Evolutionary conservation across 2,113 vertebrate genomes (phyloP).

Genomic region (Dryoscopus gambensis): DNA sequence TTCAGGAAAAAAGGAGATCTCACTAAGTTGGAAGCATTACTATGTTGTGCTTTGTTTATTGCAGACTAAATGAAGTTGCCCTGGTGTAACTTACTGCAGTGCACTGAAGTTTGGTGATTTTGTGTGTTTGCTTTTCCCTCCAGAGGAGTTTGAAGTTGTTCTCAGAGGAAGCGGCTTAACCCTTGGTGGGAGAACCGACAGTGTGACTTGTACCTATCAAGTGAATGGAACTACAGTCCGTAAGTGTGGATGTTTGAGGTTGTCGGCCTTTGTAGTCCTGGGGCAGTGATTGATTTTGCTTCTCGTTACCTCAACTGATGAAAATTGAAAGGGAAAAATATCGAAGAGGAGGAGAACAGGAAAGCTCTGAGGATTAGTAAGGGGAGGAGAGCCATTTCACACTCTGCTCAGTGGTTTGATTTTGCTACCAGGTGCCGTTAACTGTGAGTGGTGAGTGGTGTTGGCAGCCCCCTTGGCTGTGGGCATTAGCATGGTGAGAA

Average conservation of each 20-base stretch:
- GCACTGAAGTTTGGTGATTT: background rate
- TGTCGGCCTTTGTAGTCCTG: background rate
- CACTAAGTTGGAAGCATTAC: background rate
- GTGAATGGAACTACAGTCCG: constrained; percentile 78
- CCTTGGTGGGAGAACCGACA: constrained; percentile 67
- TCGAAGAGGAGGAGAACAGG: background rate
- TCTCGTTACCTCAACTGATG: background rate
- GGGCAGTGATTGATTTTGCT: background rate
- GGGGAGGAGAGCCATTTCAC: background rate
- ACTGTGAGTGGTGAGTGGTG: background rate
- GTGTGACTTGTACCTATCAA: constrained; percentile 79
- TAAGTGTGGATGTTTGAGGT: constrained; percentile 63
- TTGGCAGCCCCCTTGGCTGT: background rate
- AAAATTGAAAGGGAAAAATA: background rate
- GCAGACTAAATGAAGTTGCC: background rate
- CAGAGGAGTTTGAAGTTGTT: constrained; percentile 91
- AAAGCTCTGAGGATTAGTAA: background rate
- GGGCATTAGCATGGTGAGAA: background rate
- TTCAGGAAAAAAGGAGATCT: background rate
- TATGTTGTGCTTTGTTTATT: background rate
- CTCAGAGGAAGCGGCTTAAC: constrained; percentile 85
- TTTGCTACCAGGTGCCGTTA: background rate
- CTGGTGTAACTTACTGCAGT: background rate
- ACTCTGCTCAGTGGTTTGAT: background rate
- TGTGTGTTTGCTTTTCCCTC: constrained; percentile 2